These are phyloP conservation scores for Cyprinus carpio DNA, from an alignment of 2,113 vertebrate species.

Conservation along the genomic window DNA sequence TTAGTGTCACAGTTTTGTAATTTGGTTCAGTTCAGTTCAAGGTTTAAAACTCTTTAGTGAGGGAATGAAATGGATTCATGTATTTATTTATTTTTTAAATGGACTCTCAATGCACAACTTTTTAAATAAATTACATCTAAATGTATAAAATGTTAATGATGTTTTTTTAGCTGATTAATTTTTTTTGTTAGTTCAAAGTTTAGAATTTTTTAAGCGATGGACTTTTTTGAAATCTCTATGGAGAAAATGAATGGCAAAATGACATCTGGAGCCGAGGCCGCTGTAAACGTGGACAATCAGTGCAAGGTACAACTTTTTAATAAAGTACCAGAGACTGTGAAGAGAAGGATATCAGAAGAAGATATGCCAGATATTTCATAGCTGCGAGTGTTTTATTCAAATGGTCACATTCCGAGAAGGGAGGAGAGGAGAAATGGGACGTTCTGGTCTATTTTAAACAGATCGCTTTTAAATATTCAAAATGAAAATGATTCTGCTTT, in stretches of 20 bases:
- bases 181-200: background rate
- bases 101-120: too few relatives aligned
- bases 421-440: background rate
- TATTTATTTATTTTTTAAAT: too few relatives aligned
- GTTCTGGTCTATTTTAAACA: slow-evolving; percentile 34
- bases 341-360: background rate
- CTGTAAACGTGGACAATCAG: background rate
- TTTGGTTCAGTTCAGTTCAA: too few relatives aligned
- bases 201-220: background rate
- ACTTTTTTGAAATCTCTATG: background rate
- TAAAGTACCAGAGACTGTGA: background rate
- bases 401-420: background rate
- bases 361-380: background rate
- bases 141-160: too few relatives aligned
- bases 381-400: background rate
- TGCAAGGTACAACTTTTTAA: background rate
- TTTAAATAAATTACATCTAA: too few relatives aligned
- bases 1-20: too few relatives aligned
- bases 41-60: too few relatives aligned
- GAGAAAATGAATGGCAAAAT: background rate
- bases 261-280: background rate
- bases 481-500: slow-evolving; percentile 26
- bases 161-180: too few relatives aligned
- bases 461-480: slow-evolving; percentile 13
- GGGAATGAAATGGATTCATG: too few relatives aligned